These are phyloP conservation scores for Pollenia griseotomentosa DNA, from an alignment of 2,888 invertebrate genomes.

Conservation along the genomic window DNA sequence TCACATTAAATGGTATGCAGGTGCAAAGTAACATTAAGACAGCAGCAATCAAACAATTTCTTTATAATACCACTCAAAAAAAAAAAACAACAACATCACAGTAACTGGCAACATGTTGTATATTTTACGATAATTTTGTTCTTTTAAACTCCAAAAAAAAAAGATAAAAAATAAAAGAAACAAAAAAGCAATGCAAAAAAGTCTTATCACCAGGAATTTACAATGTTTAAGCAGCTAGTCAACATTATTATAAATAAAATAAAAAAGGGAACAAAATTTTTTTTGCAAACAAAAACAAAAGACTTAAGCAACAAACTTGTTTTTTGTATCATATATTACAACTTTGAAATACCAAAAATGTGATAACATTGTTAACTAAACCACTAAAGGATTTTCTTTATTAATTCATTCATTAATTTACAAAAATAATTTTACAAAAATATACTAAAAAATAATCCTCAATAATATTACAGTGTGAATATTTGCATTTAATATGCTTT, in stretches of 20 bases:
- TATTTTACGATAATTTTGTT: conserved; percentile 65
- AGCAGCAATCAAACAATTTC: conserved; percentile 70
- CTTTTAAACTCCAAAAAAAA: conserved; percentile 27
- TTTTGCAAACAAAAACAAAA: conserved; percentile 43
- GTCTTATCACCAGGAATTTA: conserved; percentile 59
- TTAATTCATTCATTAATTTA: conserved; percentile 47
- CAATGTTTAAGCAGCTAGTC: conserved; percentile 6
- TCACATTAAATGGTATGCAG: conserved; percentile 66
- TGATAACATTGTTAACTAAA: neutral
- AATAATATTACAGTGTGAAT: conserved; percentile 28
- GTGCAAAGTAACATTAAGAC: conserved; percentile 70
- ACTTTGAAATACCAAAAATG: neutral
- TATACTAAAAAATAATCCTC: neutral
- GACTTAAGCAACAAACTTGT: conserved; percentile 69
- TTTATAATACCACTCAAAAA: conserved; percentile 42
- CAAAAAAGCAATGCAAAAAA: conserved; percentile 37
- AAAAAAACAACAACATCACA: conserved; percentile 7
- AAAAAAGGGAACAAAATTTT: neutral
- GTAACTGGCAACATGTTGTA: conserved; percentile 40
- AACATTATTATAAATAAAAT: conserved; percentile 29
- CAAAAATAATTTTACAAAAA: conserved; percentile 4
- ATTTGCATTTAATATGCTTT: neutral
- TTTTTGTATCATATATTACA: conserved; percentile 8
- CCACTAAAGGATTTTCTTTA: conserved; percentile 36
- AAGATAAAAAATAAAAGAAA: neutral